A percentile compares a stretch with the other conserved stretches of the same genome.
Evolutionary conservation across 2,888 invertebrate species (phyloP).

Genomic region (Drosophila colorata): DNA sequence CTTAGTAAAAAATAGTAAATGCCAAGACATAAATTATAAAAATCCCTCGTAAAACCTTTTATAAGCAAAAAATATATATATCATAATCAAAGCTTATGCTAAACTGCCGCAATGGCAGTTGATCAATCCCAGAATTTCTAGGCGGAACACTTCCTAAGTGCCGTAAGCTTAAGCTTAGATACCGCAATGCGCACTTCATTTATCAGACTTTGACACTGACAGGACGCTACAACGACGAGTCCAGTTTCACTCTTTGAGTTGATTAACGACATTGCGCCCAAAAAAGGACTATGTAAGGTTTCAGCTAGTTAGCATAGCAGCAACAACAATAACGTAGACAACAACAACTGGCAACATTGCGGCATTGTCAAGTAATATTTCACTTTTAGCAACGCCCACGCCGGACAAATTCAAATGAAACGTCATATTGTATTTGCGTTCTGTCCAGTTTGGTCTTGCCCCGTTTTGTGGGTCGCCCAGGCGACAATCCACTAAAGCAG

Average conservation of each 20-base stretch:
- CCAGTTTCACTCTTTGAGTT: conserved; percentile 62
- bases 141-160: conserved; percentile 1
- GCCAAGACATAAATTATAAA: conserved; percentile 2
- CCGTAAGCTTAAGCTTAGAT: conserved; percentile 20
- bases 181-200: conserved; percentile 58
- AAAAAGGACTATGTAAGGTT: conserved; percentile 15
- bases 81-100: conserved; percentile 34
- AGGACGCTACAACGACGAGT: conserved; percentile 47
- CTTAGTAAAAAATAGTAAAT: not conserved
- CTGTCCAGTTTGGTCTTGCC: conserved; percentile 25
- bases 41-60: conserved; percentile 3
- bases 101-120: conserved; percentile 8
- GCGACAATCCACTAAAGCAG: conserved; percentile 9
- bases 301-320: conserved; percentile 43
- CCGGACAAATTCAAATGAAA: conserved; percentile 70
- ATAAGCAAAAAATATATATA: not conserved
- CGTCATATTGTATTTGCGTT: conserved; percentile 66
- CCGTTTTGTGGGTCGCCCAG: conserved; percentile 24
- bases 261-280: conserved; percentile 63
- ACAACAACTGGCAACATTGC: conserved; percentile 35
- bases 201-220: conserved; percentile 78
- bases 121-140: conserved; percentile 13
- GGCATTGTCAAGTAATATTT: conserved; percentile 75
- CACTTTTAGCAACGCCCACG: conserved; percentile 65
- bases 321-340: not conserved